These are phyloP conservation scores for Scyliorhinus canicula DNA, from an alignment of 2,797 vertebrate genomes.

Conservation along the genomic window DNA sequence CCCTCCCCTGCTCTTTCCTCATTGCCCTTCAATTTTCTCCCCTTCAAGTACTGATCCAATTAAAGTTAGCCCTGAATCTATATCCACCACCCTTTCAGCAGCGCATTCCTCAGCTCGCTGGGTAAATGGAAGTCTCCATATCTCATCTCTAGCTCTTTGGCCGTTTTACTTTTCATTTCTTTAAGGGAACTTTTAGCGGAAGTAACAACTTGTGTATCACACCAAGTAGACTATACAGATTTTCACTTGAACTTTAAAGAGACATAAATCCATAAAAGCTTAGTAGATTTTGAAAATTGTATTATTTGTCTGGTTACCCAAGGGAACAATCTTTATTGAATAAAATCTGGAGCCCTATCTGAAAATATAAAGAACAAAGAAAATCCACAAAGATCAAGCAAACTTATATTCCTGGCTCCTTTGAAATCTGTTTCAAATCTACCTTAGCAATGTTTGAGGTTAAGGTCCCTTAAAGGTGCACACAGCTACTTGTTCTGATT, in stretches of 20 bases:
- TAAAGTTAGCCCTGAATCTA: too few relatives aligned
- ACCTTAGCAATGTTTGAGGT: neutral
- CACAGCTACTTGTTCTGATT: neutral
- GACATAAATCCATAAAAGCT: neutral
- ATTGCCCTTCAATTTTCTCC: too few relatives aligned
- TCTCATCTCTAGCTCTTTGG: too few relatives aligned
- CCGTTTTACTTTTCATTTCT: neutral
- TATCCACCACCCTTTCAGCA: too few relatives aligned
- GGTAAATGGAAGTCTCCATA: too few relatives aligned
- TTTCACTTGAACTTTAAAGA: neutral
- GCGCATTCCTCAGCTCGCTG: too few relatives aligned
- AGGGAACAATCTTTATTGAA: neutral
- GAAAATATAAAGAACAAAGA: neutral
- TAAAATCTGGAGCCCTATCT: neutral
- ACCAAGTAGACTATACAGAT: neutral
- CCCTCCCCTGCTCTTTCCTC: too few relatives aligned
- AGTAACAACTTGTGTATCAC: neutral
- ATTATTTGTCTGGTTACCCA: neutral
- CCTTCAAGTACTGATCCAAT: too few relatives aligned
- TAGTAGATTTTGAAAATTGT: neutral
- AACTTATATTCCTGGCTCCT: neutral
- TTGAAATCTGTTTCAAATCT: neutral
- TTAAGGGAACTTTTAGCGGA: neutral
- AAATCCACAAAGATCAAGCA: neutral
- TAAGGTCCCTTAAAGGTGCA: neutral